A percentile compares a stretch with the other conserved stretches of the same genome.
Conservation (phyloP, 2,797 vertebrate species). For the Geotria australis region DNA sequence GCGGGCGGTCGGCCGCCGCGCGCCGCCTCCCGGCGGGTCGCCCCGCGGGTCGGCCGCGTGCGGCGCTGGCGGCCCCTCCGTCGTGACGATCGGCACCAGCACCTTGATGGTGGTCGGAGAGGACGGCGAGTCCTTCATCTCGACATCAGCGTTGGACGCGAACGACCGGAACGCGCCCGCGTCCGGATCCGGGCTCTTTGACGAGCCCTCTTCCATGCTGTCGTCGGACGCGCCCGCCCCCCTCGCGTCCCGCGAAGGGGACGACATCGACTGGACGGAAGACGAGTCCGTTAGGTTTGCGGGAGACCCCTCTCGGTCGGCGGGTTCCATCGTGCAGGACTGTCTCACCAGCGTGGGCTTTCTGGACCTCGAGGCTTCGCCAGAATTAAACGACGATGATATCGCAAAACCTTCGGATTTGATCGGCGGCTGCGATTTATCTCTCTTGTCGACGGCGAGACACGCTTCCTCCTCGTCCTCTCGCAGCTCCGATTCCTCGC, state of each 20-base stretch:
- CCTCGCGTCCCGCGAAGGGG: not conserved
- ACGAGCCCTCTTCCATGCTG: conserved; percentile 6
- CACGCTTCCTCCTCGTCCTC: conserved; percentile 33
- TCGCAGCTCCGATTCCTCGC: conserved; percentile 72
- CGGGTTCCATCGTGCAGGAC: conserved; percentile 34
- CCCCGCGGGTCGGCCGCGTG: conserved; percentile 22
- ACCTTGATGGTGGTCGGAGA: not conserved
- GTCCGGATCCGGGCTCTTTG: not conserved
- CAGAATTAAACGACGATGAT: conserved; percentile 16
- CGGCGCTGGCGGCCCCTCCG: conserved; percentile 36
- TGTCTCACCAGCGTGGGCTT: conserved; percentile 30
- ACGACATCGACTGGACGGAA: conserved; percentile 9
- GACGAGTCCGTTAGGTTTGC: conserved; percentile 17
- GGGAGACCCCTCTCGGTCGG: conserved; percentile 25
- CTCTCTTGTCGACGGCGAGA: conserved; percentile 35
- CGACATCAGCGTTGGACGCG: not conserved
- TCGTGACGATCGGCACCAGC: too few relatives aligned
- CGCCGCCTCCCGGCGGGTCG: conserved; percentile 11
- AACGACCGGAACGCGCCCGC: too few relatives aligned
- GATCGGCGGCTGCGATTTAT: too few relatives aligned
- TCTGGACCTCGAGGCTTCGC: conserved; percentile 19
- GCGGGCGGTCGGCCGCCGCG: conserved; percentile 20
- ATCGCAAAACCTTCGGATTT: too few relatives aligned
- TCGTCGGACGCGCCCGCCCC: conserved; percentile 12
- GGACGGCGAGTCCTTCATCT: not conserved